A percentile compares a stretch with the other conserved stretches of the same genome.
These are phyloP conservation scores for Calyptommatus sinebrachiatus DNA, from an alignment of 2,113 vertebrate genomes.

Conservation along the genomic window DNA sequence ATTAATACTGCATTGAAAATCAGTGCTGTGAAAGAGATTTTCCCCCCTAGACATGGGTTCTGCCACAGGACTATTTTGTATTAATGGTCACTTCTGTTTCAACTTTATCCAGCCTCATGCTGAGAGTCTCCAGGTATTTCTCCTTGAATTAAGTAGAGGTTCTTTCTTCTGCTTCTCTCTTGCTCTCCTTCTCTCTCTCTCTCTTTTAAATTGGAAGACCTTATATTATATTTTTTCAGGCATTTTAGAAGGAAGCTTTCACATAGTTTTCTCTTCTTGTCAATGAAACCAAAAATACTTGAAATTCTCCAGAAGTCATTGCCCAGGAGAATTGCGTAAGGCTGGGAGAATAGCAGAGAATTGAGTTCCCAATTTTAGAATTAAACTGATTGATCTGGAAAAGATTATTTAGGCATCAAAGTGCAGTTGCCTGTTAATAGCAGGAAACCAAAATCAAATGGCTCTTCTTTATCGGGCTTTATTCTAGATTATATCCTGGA, in stretches of 20 bases:
- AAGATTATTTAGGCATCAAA: no score
- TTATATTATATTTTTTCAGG: not conserved
- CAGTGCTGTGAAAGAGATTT: slow-evolving; percentile 13
- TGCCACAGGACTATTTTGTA: not conserved
- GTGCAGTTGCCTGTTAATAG: no score
- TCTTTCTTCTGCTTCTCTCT: not conserved
- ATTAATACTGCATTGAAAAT: not conserved
- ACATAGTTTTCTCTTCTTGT: slow-evolving; percentile 23
- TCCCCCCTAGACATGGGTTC: not conserved
- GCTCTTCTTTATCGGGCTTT: no score
- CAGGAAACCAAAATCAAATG: no score
- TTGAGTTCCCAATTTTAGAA: not conserved
- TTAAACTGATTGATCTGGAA: no score
- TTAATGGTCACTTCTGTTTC: not conserved
- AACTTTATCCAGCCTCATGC: not conserved
- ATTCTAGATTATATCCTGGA: no score
- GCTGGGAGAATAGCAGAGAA: not conserved
- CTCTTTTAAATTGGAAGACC: not conserved
- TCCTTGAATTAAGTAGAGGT: not conserved
- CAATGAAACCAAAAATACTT: slow-evolving; percentile 1
- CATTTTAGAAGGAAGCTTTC: slow-evolving; percentile 33
- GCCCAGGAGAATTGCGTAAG: slow-evolving; percentile 20
- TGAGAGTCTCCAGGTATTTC: not conserved
- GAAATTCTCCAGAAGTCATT: not conserved
- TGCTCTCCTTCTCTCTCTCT: not conserved